phyloP scores from a whole-genome alignment of 2,113 vertebrate genomes.

The Psammodynastes pulverulentus region DNA sequence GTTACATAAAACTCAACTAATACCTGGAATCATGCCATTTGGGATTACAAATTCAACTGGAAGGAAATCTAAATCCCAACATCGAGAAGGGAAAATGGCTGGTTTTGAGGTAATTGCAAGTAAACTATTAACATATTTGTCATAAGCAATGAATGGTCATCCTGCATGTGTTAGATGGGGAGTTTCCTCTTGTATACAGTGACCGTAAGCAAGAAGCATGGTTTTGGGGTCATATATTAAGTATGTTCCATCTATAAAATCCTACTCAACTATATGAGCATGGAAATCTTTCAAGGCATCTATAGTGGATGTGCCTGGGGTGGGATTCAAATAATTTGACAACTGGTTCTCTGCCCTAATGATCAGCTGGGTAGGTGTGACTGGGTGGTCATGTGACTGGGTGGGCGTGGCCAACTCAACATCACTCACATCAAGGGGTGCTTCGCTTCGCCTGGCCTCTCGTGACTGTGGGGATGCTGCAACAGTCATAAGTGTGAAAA shows the following conservation, averaged over 20 bases:
- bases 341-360: too few relatives aligned
- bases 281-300: neutral
- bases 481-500: too few relatives aligned
- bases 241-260: neutral
- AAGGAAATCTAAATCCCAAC: neutral
- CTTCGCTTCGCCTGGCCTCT: too few relatives aligned
- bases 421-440: too few relatives aligned
- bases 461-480: too few relatives aligned
- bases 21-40: neutral
- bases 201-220: neutral
- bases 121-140: neutral
- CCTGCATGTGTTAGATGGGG: neutral
- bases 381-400: too few relatives aligned
- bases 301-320: neutral
- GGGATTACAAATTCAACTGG: neutral
- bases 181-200: neutral
- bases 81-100: neutral
- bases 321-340: too few relatives aligned
- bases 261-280: neutral
- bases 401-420: too few relatives aligned
- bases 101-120: neutral
- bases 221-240: neutral
- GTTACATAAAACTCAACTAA: neutral
- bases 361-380: too few relatives aligned
- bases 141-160: neutral